Evolutionary conservation across 2,113 vertebrate genomes (phyloP).

Genomic region (Thomomys bottae): DNA sequence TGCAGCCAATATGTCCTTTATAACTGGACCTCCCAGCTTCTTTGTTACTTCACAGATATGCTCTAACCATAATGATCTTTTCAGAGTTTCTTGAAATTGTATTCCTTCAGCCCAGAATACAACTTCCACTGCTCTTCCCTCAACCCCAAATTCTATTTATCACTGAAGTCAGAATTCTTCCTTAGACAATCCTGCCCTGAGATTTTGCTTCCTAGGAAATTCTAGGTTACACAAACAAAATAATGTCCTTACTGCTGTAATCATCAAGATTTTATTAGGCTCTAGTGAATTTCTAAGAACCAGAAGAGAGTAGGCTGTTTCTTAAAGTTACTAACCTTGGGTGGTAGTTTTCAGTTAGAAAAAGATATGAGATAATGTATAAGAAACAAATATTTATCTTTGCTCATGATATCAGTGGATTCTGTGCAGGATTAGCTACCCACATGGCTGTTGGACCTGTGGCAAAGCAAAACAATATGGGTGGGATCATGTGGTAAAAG

Average conservation of each 20-base stretch:
- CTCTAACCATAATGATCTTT: background rate
- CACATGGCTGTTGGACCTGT: background rate
- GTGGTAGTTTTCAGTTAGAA: background rate
- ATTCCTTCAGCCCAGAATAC: background rate
- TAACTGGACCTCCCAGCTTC: no score
- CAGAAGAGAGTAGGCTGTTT: background rate
- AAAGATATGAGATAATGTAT: background rate
- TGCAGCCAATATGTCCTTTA: background rate
- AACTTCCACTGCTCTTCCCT: background rate
- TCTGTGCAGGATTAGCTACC: background rate
- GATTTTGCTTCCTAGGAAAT: background rate
- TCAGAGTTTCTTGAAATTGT: background rate
- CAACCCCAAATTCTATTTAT: background rate
- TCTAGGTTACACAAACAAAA: background rate
- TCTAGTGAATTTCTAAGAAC: background rate
- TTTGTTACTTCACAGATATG: background rate
- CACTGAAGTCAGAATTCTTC: background rate
- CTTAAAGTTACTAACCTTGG: background rate
- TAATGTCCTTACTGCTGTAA: background rate
- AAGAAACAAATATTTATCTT: background rate
- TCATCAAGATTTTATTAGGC: background rate
- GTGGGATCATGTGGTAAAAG: accelerated
- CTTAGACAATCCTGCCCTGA: background rate
- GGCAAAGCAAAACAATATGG: background rate
- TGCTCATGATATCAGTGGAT: background rate